Percentiles rank a stretch among this genome's conserved stretches.
Evolutionary conservation across 2,113 vertebrate species (phyloP).

Genomic region (Ceyx melanurus): DNA sequence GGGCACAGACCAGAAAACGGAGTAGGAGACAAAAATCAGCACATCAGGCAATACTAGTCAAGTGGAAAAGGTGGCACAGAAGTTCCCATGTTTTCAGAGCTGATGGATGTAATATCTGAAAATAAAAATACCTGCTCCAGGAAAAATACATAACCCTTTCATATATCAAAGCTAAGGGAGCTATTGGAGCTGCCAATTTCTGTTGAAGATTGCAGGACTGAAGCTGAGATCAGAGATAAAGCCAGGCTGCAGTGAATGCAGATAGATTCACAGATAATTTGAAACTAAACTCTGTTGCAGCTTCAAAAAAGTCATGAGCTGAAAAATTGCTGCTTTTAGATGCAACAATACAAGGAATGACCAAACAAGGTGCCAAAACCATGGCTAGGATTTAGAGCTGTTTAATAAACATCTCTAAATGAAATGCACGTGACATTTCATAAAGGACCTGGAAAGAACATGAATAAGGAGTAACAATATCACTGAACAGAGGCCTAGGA

Average conservation of each 20-base stretch:
- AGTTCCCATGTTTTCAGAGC: not conserved
- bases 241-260: not conserved
- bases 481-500: not conserved
- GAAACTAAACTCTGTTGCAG: not conserved
- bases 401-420: not conserved
- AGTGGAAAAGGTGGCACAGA: not conserved
- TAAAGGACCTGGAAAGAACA: not conserved
- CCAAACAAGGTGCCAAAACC: not conserved
- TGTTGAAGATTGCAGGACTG: conserved; percentile 11
- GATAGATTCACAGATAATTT: not conserved
- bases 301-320: not conserved
- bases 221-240: conserved; percentile 26
- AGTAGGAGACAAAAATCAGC: not conserved
- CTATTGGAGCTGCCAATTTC: conserved; percentile 11
- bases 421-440: not conserved
- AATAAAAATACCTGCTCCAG: not conserved
- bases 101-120: not conserved
- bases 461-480: not conserved
- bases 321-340: not conserved
- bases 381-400: not conserved
- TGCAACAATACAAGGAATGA: not conserved
- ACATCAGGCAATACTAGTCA: not conserved
- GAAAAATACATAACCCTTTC: not conserved
- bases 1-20: not conserved
- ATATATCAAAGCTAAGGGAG: not conserved